Evolutionary conservation across 1,140 invertebrate species (phyloP).

Genomic region (Lordiphosa stackelbergi): DNA sequence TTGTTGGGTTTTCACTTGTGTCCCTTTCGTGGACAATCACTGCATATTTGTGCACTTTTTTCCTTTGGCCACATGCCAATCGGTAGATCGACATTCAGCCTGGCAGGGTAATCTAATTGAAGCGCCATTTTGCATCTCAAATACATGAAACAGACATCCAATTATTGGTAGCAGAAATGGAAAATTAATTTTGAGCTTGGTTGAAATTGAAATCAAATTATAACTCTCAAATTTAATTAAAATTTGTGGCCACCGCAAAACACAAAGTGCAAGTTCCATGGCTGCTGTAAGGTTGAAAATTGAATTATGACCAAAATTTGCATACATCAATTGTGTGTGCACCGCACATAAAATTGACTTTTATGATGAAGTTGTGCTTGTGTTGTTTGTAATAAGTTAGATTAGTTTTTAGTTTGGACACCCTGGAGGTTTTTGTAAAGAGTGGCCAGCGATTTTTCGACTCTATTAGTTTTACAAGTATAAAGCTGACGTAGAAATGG

Average conservation of each 20-base stretch:
- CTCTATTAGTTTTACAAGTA: too few species aligned
- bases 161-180: slow-evolving; percentile 31
- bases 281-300: slow-evolving; percentile 4
- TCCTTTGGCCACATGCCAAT: slow-evolving; percentile 7
- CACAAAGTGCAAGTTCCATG: slow-evolving; percentile 7
- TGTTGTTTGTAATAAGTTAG: too few species aligned
- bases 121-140: slow-evolving; percentile 40
- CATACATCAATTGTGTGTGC: too few species aligned
- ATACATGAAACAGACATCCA: slow-evolving; percentile 37
- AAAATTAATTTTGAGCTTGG: slow-evolving; percentile 40
- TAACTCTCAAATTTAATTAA: slow-evolving; percentile 42
- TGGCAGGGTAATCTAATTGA: slow-evolving; percentile 45
- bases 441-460: too few species aligned
- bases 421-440: too few species aligned
- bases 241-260: slow-evolving; percentile 13
- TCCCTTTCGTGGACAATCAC: not conserved
- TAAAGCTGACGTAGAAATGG: too few species aligned
- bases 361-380: too few species aligned
- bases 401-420: too few species aligned
- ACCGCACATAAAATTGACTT: too few species aligned
- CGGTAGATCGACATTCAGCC: not conserved
- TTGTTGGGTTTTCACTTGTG: slow-evolving; percentile 20
- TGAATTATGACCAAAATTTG: not conserved
- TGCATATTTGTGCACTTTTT: not conserved
- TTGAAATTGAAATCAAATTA: slow-evolving; percentile 51